Conservation (phyloP, 2,113 vertebrate genomes). For the Propithecus coquereli region DNA sequence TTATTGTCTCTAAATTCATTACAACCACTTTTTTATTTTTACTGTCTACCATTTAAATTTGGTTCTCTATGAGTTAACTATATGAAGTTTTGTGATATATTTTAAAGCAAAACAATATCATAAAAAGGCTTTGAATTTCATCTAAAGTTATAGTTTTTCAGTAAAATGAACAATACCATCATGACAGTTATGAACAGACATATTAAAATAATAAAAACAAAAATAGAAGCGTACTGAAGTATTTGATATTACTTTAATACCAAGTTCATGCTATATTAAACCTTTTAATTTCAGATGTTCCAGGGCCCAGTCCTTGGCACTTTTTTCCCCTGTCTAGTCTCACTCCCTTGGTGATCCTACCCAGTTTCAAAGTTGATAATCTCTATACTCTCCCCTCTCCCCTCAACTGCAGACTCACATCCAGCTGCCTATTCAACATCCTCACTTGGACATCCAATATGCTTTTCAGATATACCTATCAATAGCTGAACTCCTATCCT, state of each 20-base stretch:
- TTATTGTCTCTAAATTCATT: not conserved
- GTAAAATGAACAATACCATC: not conserved
- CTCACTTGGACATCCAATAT: not conserved
- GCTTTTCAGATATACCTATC: not conserved
- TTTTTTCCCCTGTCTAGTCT: not conserved
- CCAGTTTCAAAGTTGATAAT: not conserved
- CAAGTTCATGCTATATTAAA: not conserved
- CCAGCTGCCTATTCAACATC: not conserved
- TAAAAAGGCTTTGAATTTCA: not conserved
- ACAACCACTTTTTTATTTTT: not conserved
- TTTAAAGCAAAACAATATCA: constrained; percentile 52
- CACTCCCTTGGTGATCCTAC: not conserved
- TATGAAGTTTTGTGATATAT: constrained; percentile 39
- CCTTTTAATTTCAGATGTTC: not conserved
- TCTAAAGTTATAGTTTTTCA: not conserved
- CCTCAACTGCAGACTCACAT: not conserved
- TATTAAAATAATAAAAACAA: not conserved
- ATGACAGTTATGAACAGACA: not conserved
- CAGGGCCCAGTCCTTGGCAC: not conserved
- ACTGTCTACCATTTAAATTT: constrained; percentile 36
- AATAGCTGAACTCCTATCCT: not conserved
- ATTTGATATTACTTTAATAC: not conserved
- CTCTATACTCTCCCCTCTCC: not conserved
- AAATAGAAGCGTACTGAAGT: not conserved
- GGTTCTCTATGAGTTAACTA: constrained; percentile 23